Evolutionary conservation across 2,113 vertebrate species (phyloP).

Genomic region (Charina bottae): DNA sequence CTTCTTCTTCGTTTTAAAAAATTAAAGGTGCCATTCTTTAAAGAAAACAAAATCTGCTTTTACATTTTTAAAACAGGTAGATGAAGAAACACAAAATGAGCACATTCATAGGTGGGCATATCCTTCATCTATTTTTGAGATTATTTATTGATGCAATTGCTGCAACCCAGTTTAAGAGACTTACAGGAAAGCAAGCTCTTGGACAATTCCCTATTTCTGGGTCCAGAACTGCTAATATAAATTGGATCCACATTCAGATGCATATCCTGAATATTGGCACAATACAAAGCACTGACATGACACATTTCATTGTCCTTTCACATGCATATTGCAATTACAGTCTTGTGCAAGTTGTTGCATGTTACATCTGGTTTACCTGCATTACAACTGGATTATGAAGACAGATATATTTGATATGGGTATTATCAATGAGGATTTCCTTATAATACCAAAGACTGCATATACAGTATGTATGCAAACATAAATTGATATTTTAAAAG

Average conservation of each 20-base stretch:
- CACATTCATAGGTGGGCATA: not conserved
- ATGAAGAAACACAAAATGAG: not conserved
- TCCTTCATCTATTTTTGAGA: not conserved
- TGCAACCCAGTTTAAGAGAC: not conserved
- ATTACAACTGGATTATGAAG: not conserved
- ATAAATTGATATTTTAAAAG: not conserved
- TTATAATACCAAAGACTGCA: not conserved
- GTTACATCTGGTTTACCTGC: not conserved
- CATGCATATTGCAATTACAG: not conserved
- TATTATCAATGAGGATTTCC: not conserved
- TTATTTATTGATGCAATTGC: not conserved
- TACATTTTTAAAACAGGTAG: not conserved
- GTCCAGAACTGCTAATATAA: not conserved
- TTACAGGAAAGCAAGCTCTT: not conserved
- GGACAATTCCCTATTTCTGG: not conserved
- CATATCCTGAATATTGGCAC: not conserved
- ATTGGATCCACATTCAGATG: not conserved
- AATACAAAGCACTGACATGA: not conserved
- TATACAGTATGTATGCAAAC: too few relatives aligned
- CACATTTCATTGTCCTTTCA: not conserved
- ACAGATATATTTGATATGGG: not conserved
- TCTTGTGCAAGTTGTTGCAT: not conserved
- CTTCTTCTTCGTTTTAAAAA: not conserved
- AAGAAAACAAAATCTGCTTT: constrained; percentile 6
- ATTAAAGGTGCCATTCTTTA: not conserved